phyloP scores from a whole-genome alignment of 2,113 vertebrate genomes.

The Cinclus cinclus region DNA sequence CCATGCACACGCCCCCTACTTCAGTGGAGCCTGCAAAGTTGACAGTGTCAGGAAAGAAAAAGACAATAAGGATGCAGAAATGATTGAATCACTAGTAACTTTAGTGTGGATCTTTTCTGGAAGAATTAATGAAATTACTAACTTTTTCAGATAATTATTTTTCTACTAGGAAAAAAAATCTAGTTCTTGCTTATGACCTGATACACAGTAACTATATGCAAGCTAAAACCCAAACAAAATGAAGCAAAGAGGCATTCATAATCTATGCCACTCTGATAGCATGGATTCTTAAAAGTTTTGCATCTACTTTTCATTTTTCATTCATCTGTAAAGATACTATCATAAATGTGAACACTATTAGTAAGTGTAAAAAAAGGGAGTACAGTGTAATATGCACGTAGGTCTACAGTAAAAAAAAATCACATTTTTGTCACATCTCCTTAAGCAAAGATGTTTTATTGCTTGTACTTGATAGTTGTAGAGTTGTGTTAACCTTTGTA shows the following conservation, averaged over 20 bases:
- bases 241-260: not conserved
- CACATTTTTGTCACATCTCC: not conserved
- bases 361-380: not conserved
- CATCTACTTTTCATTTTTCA: not conserved
- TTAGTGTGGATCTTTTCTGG: not conserved
- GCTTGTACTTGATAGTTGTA: not conserved
- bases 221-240: not conserved
- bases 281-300: not conserved
- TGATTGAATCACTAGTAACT: not conserved
- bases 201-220: not conserved
- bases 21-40: not conserved
- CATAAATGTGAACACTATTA: not conserved
- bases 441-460: not conserved
- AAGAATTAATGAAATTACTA: not conserved
- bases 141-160: not conserved
- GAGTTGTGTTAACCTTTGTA: not conserved
- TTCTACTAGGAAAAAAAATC: not conserved
- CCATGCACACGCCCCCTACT: not conserved
- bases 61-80: not conserved
- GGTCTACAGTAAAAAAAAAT: not conserved
- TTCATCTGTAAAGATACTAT: not conserved
- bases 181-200: not conserved
- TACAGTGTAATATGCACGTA: not conserved
- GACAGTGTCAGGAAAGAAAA: not conserved
- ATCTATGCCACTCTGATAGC: not conserved